These are phyloP conservation scores for Zophobas atratus DNA, from an alignment of 1,140 invertebrate genomes.

Conservation along the genomic window DNA sequence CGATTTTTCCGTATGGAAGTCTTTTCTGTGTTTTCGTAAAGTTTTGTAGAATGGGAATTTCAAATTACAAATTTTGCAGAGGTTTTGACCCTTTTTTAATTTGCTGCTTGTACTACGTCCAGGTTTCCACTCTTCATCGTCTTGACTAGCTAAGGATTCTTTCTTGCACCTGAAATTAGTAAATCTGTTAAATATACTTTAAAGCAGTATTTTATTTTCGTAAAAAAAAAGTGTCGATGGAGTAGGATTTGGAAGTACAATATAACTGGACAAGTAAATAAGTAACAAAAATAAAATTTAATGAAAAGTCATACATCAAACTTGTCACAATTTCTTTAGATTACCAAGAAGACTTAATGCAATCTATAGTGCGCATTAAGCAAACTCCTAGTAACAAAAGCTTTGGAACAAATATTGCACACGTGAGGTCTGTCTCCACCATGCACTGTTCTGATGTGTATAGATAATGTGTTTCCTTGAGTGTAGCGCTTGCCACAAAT, in stretches of 20 bases:
- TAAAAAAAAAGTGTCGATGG: not conserved
- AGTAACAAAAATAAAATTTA: too few relatives aligned
- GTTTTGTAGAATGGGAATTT: slow-evolving; percentile 24
- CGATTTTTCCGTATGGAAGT: slow-evolving; percentile 2
- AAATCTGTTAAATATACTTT: not conserved
- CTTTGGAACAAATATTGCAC: slow-evolving; percentile 65
- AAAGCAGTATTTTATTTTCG: not conserved
- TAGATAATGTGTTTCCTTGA: slow-evolving; percentile 67
- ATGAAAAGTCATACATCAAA: too few relatives aligned
- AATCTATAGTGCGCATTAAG: slow-evolving; percentile 53
- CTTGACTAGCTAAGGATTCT: not conserved
- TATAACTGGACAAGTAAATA: too few relatives aligned
- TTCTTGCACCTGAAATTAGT: not conserved
- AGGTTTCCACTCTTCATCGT: too few relatives aligned
- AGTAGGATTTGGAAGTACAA: too few relatives aligned
- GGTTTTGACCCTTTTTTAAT: not conserved
- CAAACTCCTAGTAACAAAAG: slow-evolving; percentile 58
- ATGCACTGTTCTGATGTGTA: slow-evolving; percentile 64
- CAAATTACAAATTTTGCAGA: slow-evolving; percentile 27
- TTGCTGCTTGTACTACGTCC: too few relatives aligned
- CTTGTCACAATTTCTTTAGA: not conserved
- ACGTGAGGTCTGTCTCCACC: slow-evolving; percentile 64
- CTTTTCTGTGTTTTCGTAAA: slow-evolving; percentile 10
- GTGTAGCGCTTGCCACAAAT: slow-evolving; percentile 74
- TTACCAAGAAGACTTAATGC: slow-evolving; percentile 73